Evolutionary conservation across 2,113 vertebrate species (phyloP), one percentile per base, ranked within the genome.

Genomic region (Pyrgilauda ruficollis): DNA sequence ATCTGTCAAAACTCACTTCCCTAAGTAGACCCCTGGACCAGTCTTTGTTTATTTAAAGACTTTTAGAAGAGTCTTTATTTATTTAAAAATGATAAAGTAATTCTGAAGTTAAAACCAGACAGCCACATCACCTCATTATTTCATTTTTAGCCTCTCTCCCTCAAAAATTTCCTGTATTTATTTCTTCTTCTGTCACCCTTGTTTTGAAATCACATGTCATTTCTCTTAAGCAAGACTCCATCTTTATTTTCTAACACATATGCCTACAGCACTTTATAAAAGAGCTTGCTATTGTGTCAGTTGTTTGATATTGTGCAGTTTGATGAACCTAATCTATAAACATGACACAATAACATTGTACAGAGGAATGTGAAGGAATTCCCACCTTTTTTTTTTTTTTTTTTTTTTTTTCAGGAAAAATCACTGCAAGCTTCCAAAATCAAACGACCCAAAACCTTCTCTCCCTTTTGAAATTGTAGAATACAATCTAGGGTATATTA

Each of bases 1-100:
- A 55, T 67, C 52, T 95, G 70, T 90, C 79, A 95, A 91, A 96
- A 52, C 9, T 82, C 63, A n/a, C 33, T 91, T 95, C 49, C 47
- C 8, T 80, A 58, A 74, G 58, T 47, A 80, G 84, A 77, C 17
- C 69, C 8, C 59, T 95, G 59, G 26, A 79, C 67, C 39, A 73
- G 23, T 49, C n/a, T 69, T 69, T 77, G 79, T 93, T 89, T 89
- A 64, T 88, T 83, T 58, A 67, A 86, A 67, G 63, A 69, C 22
- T 84, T 92, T 83, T 86, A 83, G 37, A 33, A 3, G 10, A 41
- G 13, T 61, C 30, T 84, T 13, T 84, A 66, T 89, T 95, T 93
- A 80, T 59, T 83, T 90, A 37, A 88, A 91, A 12, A n/a, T 22
- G 7, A 74, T 69, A 80, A 76, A 83, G 9, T 26, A 90, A 66